Percentiles rank a stretch among this genome's conserved stretches.
phyloP scores from a whole-genome alignment of 2,113 vertebrate species.

The Saimiri boliviensis region DNA sequence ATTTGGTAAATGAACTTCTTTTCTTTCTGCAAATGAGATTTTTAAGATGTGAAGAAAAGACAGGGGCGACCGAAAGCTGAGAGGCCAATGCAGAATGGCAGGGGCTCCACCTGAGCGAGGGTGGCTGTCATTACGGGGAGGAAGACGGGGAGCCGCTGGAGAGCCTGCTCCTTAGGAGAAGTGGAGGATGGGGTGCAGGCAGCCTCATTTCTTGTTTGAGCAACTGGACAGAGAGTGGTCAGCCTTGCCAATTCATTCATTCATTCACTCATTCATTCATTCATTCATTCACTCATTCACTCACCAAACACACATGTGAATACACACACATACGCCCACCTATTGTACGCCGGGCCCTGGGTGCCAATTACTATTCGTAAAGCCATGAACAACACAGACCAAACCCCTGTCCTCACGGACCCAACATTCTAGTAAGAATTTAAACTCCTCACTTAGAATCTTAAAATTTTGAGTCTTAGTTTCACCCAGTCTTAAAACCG shows the following conservation, averaged over 20 bases:
- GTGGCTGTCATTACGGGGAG: fast-evolving
- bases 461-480: not conserved
- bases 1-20: conserved; percentile 32
- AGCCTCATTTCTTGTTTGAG: not conserved
- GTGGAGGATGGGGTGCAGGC: fast-evolving
- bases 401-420: not conserved
- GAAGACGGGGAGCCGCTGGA: fast-evolving
- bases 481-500: not conserved
- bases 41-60: not conserved
- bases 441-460: not conserved
- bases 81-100: not conserved
- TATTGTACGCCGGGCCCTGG: not conserved
- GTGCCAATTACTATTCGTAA: too few species aligned
- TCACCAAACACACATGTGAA: too few species aligned
- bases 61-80: too few species aligned
- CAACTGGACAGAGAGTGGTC: not conserved
- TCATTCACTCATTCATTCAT: too few species aligned
- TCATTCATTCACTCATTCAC: too few species aligned
- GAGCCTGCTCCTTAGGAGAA: not conserved
- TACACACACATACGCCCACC: not conserved
- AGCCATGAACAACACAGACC: not conserved
- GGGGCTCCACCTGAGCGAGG: not conserved
- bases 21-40: conserved; percentile 38
- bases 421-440: not conserved
- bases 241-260: not conserved